These are phyloP conservation scores for Blastobasis adustella DNA, from an alignment of 2,888 invertebrate species.

Conservation along the genomic window DNA sequence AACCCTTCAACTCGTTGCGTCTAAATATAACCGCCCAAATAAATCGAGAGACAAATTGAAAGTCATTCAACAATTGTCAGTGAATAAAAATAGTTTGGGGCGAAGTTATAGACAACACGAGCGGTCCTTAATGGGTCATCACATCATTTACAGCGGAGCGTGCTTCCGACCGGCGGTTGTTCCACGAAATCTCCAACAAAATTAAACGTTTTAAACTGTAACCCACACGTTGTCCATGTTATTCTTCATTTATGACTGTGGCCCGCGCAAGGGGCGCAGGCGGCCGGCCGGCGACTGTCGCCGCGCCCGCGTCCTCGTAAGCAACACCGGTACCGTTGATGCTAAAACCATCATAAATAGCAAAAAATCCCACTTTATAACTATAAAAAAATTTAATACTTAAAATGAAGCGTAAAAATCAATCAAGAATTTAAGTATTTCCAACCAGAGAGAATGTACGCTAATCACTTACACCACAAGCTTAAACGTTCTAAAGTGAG, in stretches of 20 bases:
- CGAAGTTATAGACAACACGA: slow-evolving; percentile 24
- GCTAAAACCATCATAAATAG: no score
- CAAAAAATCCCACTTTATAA: no score
- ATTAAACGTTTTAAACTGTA: slow-evolving; percentile 57
- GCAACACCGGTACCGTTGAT: no score
- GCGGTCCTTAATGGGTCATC: slow-evolving; percentile 44
- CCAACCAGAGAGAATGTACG: no score
- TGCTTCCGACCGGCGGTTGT: slow-evolving; percentile 24
- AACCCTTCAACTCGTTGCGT: no score
- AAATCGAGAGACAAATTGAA: background rate
- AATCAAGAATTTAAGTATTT: no score
- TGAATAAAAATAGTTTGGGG: background rate
- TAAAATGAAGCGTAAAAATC: no score
- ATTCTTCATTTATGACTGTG: slow-evolving; percentile 24
- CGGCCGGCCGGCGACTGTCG: background rate
- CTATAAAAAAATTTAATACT: no score
- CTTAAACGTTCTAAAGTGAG: slow-evolving; percentile 37
- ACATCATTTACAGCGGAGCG: slow-evolving; percentile 10
- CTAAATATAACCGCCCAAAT: no score
- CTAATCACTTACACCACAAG: slow-evolving; percentile 18
- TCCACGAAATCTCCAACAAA: slow-evolving; percentile 45
- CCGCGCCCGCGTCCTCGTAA: no score
- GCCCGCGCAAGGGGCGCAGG: slow-evolving; percentile 14
- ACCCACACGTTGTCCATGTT: slow-evolving; percentile 39
- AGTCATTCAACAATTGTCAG: slow-evolving; percentile 3